Percentiles rank a stretch among this genome's conserved stretches.
Evolutionary conservation across 2,888 invertebrate genomes (phyloP).

Genomic region (Rotaria magnacalcarata): DNA sequence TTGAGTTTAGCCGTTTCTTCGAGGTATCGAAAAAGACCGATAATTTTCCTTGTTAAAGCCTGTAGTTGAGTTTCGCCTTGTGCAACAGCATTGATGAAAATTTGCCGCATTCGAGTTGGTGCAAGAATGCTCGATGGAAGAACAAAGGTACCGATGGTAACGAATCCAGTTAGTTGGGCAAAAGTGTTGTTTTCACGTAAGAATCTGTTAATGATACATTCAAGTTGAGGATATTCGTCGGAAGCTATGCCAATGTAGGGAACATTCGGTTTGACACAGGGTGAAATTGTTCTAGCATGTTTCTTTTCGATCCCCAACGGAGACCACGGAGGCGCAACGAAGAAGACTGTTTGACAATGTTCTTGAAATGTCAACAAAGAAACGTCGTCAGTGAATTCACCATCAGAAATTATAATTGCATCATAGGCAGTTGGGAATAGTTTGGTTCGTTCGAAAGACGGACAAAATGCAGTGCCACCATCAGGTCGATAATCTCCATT

Average conservation of each 20-base stretch:
- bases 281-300: not conserved
- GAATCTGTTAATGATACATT: not conserved
- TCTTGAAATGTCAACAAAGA: not conserved
- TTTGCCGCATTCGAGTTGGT: not conserved
- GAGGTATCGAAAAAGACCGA: not conserved
- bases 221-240: not conserved
- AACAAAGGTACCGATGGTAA: not conserved
- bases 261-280: not conserved
- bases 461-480: slow-evolving; percentile 4
- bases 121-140: not conserved
- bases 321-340: slow-evolving; percentile 3
- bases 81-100: not conserved
- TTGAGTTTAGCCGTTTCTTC: slow-evolving; percentile 2
- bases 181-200: not conserved
- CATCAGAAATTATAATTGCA: not conserved
- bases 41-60: not conserved
- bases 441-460: not conserved
- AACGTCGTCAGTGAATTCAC: not conserved
- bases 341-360: not conserved
- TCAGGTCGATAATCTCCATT: not conserved
- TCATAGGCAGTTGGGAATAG: not conserved
- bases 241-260: not conserved
- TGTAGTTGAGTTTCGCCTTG: not conserved
- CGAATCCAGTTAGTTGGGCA: not conserved
- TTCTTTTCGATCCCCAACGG: not conserved